Evolutionary conservation across 2,888 invertebrate genomes (phyloP), one percentile per base, ranked within the genome.

Genomic region (Liposcelis brunnea): DNA sequence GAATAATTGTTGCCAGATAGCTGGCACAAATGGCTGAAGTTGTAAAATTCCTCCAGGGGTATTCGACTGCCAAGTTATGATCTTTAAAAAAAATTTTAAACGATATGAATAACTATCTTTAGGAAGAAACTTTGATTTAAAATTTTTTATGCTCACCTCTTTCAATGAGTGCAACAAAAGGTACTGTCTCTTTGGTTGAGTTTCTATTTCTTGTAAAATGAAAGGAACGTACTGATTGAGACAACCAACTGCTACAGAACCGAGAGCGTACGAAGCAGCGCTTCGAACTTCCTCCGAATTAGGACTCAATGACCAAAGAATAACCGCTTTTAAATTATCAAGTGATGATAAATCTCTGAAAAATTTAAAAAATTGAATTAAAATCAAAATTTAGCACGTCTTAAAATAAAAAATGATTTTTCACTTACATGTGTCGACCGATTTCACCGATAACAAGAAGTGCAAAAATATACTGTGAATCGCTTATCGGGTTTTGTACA

Each of bases 251-350:
- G 91, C 89, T 18, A 98, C 81, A 45, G 91, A 91, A 14, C 97
- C 95, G 40, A 98, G 71, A 1, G 97, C 89, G 64, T 95, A 93
- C 52, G 95, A 93, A 11, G 97, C 97, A 0, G 95, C 95, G 0
- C 90, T 87, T 64, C 97, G 97, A 2, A 98, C 86, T 64, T 98
- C 95, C 63, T 98, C 97, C 0, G 90, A 91, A 10, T 79, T 75
- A 3, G 87, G 85, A 0, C 82, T 76, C 64, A 98, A 97, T 14
- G 93, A 89, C 51, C 78, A 76, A 49, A 95, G 69, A 43, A 89
- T 77, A 10, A 81, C 79, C 57, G 79, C 77, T 52, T 85, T 80
- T 49, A 91, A 61, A 51, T 77, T 73, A 37, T 72, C 67, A 50
- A 87, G 78, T 31, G 77, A 71, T 56, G 83, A 85, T 48, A 91